Evolutionary conservation across 2,888 invertebrate genomes (phyloP), one percentile per base, ranked within the genome.

Genomic region (Pterostichus niger): DNA sequence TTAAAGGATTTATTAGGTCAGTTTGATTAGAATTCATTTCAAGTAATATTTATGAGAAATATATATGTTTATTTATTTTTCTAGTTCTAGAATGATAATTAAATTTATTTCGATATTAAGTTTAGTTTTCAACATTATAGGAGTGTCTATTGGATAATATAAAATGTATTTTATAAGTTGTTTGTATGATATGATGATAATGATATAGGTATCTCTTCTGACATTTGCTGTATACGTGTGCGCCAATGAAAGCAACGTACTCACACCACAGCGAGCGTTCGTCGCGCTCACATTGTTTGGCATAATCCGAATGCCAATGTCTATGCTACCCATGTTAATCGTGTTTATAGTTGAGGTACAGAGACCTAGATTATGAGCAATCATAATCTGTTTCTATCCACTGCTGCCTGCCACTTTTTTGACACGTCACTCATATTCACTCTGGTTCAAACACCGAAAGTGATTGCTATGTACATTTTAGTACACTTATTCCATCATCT

Each of bases 281-380:
- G 97, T 98, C 80, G 94, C 97, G 85, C 92, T 98, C 88, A 93
- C 97, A 49, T 92, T 98, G 86, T 98, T 98, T 92, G 96, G 95
- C 91, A 94, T 96, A 86, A 94, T 98, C 89, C 93, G 96, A 88
- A 92, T 97, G 90, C 97, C 98, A 84, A 91, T 98, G 91, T 94
- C 95, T 86, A 92, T 96, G 89, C 92, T 97, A 87, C 96, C 96
- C 64, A 91, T 95, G 91, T 91, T 95, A 90, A 91, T 95, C 88
- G 95, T 95, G 86, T 94, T 93, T 87, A 91, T 92, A 85, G 92
- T 95, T 85, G 95, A 96, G 95, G 96, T 96, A 94, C 44, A 77
- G 77, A 75, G 31, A 56, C 40, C 9, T 7, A 7, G 64, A 64
- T 64, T 64, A 33, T 44, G 68, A 17, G n/a, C 35, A 13, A 6